These are phyloP conservation scores for Stichodactyla mertensii DNA, from an alignment of 64 coral and sea anemone species.

Conservation along the genomic window DNA sequence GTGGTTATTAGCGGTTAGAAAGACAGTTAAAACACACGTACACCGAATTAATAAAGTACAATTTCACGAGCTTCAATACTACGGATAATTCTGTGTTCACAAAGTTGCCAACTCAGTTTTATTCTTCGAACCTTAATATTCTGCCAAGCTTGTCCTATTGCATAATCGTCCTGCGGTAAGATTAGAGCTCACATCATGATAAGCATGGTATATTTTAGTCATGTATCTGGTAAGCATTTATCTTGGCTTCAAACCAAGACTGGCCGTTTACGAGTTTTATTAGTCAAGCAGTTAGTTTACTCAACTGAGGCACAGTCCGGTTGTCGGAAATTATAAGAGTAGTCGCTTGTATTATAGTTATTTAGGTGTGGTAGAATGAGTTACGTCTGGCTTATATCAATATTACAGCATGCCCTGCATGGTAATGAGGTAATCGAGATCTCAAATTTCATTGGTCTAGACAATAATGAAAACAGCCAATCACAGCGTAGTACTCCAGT, in stretches of 20 bases:
- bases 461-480: background rate
- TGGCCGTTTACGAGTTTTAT: background rate
- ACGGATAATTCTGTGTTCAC: background rate
- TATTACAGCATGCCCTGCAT: no score
- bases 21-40: background rate
- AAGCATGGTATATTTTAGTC: background rate
- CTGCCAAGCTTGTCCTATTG: slow-evolving; percentile 11
- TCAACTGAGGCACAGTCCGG: background rate
- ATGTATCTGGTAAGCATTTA: background rate
- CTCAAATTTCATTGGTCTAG: background rate
- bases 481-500: background rate
- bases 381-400: no score
- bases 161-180: background rate
- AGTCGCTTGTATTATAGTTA: no score
- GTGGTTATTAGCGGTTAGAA: background rate
- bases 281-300: background rate
- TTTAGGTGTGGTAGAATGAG: no score
- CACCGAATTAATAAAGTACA: background rate
- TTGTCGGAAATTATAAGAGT: no score
- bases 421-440: no score
- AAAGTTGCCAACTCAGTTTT: background rate
- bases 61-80: background rate
- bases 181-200: background rate
- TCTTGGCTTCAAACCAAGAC: background rate
- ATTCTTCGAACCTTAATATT: slow-evolving; percentile 3